Base-by-base conservation (phyloP, 2,113 vertebrate genomes). In the Murina feae region DNA sequence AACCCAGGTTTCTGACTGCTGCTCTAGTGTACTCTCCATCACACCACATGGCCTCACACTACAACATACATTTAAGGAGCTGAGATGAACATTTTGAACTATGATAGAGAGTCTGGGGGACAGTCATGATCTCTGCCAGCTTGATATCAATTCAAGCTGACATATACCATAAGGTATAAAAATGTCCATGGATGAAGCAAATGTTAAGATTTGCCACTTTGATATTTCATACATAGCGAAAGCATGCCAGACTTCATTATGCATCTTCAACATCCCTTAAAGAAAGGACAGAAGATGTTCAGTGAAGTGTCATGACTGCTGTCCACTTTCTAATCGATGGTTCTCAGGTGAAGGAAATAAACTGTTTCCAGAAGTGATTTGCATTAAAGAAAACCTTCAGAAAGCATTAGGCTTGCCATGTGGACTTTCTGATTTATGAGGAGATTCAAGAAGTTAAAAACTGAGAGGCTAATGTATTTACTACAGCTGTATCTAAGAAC, bases 131-230 rank as follows among this genome's bases (percentile, higher is more conserved):
- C 30, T 76, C 18, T 68, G 11, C 39, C 42, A 35, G 28, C 12
- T 37, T 97, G 93, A 97, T 75, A 86, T 7, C 84, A 80, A 96
- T 97, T 91, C 78, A 91, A 82, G 44, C 32, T 96, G 96, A 97
- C 90, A 94, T 82, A 93, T 91, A 95, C 16, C 75, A 74, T 35
- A 66, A 93, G 81, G 89, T 95, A 82, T 76, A 28, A 96, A 97
- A 91, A 28, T 81, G 47, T 86, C 86, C 60, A 72, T 81, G 63
- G 49, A 44, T 30, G 21, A 85, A 66, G 42, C 23, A 49, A 90
- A 72, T 65, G 8, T 72, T 53, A 84, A 28, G 42, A 81, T 78
- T 90, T 97, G 90, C 84, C 89, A 89, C 86, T 84, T 85, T 72
- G 84, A 95, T 93, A 76, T 93, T 94, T 86, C 71, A 93, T 82